Evolutionary conservation across 2,888 invertebrate species (phyloP).

Genomic region (Drosophila pseudotalamancana): DNA sequence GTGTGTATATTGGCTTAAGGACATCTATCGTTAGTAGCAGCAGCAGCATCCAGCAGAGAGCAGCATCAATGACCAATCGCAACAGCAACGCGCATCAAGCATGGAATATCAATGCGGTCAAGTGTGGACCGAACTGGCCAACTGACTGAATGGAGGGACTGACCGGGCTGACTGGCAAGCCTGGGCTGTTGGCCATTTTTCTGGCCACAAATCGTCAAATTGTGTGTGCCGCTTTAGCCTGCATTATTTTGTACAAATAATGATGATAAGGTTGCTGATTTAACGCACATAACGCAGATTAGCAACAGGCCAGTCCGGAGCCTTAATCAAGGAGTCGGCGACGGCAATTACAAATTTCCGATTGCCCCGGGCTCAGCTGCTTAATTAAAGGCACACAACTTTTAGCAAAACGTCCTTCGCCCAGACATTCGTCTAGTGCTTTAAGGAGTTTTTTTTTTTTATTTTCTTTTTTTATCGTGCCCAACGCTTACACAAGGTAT

Average conservation of each 20-base stretch:
- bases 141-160: conserved; percentile 21
- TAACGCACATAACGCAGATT: conserved; percentile 66
- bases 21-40: conserved; percentile 72
- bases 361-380: conserved; percentile 1
- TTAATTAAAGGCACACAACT: conserved; percentile 20
- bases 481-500: conserved; percentile 8
- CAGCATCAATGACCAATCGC: conserved; percentile 73
- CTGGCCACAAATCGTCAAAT: conserved; percentile 72
- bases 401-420: conserved; percentile 7
- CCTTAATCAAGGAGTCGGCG: not conserved
- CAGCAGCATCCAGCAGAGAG: conserved; percentile 24
- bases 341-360: not conserved
- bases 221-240: conserved; percentile 45
- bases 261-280: conserved; percentile 63
- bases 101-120: conserved; percentile 75
- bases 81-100: conserved; percentile 69
- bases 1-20: conserved; percentile 67
- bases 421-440: conserved; percentile 21
- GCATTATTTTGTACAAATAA: conserved; percentile 64
- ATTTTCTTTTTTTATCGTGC: not conserved
- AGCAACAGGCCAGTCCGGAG: conserved; percentile 29
- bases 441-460: conserved; percentile 18
- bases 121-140: conserved; percentile 36
- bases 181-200: conserved; percentile 36
- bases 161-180: conserved; percentile 25